A percentile compares a stretch with the other conserved stretches of the same genome.
phyloP scores from a whole-genome alignment of 2,113 vertebrate genomes.

The Peromyscus maniculatus region DNA sequence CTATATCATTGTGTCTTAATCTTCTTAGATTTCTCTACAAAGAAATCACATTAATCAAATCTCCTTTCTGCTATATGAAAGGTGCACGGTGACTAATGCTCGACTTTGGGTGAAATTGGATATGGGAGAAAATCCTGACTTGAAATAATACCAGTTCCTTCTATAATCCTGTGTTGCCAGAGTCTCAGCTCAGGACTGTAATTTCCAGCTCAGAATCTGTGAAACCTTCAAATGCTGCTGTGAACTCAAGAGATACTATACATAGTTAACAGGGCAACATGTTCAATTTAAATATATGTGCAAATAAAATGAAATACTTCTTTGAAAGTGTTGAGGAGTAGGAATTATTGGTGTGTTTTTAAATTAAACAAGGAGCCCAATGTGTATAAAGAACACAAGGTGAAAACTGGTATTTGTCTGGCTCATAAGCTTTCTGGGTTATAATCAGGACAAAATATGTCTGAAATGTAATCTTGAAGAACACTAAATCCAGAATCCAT shows the following conservation, averaged over 20 bases:
- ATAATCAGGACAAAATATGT: conserved; percentile 44
- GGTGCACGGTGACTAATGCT: conserved; percentile 87
- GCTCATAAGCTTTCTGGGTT: conserved; percentile 28
- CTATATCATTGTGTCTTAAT: conserved; percentile 87
- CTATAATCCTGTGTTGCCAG: conserved; percentile 83
- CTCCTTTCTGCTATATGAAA: conserved; percentile 88
- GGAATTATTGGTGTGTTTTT: conserved; percentile 11
- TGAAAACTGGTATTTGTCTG: not conserved
- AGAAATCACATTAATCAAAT: conserved; percentile 91
- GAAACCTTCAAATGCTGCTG: conserved; percentile 14
- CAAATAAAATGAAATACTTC: conserved; percentile 32
- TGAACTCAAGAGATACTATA: not conserved
- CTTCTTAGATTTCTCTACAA: conserved; percentile 89
- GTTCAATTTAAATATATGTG: not conserved
- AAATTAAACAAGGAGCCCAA: conserved; percentile 15
- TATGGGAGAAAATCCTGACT: conserved; percentile 86
- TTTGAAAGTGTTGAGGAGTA: conserved; percentile 59
- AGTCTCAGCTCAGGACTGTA: conserved; percentile 75
- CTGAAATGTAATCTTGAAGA: conserved; percentile 52
- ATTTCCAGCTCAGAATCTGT: conserved; percentile 71
- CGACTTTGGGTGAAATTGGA: conserved; percentile 87
- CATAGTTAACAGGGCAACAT: not conserved
- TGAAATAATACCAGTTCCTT: conserved; percentile 88
- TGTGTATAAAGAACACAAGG: conserved; percentile 18
- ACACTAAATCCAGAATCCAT: conserved; percentile 2